Evolutionary conservation across 2,888 invertebrate species (phyloP).

Genomic region (Watsonalla cultraria): DNA sequence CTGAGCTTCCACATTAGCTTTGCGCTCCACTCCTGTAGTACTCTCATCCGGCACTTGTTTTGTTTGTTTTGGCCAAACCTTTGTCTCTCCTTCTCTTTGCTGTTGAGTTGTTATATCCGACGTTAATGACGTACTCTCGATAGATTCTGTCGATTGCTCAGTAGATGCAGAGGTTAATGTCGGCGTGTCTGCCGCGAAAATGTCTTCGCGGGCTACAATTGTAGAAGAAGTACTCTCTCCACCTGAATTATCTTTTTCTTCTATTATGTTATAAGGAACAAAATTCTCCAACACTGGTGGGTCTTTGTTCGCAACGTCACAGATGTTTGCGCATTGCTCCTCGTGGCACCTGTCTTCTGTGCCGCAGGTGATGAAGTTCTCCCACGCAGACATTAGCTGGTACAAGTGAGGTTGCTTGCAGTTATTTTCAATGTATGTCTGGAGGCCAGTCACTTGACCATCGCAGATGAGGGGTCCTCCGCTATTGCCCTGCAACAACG

Average conservation of each 20-base stretch:
- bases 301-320: conserved; percentile 52
- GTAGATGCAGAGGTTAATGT: conserved; percentile 2
- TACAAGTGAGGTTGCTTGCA: conserved; percentile 61
- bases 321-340: conserved; percentile 41
- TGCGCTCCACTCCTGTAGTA: conserved; percentile 11
- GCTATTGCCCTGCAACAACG: conserved; percentile 49
- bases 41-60: conserved; percentile 9
- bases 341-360: conserved; percentile 46
- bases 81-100: conserved; percentile 7
- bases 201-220: neutral
- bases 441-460: conserved; percentile 48
- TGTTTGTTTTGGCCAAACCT: conserved; percentile 34
- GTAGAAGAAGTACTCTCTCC: neutral
- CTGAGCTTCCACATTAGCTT: conserved; percentile 34
- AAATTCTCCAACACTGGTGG: conserved; percentile 7
- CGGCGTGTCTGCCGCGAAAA: neutral
- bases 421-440: conserved; percentile 56
- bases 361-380: conserved; percentile 52
- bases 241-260: neutral
- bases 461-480: conserved; percentile 67
- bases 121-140: conserved; percentile 4
- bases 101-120: conserved; percentile 7
- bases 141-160: conserved; percentile 7
- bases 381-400: conserved; percentile 52
- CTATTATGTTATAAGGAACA: neutral